phyloP scores from a whole-genome alignment of 1,140 invertebrate genomes.

The Lamellibrachia luymesi region DNA sequence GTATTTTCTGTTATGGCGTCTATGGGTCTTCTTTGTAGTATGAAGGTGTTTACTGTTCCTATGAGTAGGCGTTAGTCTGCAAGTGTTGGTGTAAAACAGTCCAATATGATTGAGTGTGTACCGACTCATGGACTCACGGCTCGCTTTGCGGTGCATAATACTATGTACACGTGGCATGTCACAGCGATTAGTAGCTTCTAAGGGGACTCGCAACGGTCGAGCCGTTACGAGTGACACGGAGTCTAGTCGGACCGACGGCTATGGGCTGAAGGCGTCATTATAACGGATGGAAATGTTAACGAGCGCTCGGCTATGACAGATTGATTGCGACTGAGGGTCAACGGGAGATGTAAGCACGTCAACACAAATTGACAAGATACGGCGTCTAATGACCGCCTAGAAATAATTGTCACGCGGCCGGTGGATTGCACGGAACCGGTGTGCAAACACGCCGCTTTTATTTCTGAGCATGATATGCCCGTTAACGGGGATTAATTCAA shows the following conservation, averaged over 20 bases:
- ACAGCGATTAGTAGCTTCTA: too few relatives aligned
- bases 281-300: background rate
- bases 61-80: too few relatives aligned
- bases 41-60: too few relatives aligned
- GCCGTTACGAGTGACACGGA: background rate
- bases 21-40: too few relatives aligned
- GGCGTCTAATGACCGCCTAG: background rate
- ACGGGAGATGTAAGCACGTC: background rate
- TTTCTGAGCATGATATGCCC: background rate
- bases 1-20: too few relatives aligned
- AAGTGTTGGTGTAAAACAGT: too few relatives aligned
- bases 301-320: background rate
- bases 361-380: background rate
- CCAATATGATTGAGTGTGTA: too few relatives aligned
- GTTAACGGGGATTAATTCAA: too few relatives aligned
- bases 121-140: too few relatives aligned
- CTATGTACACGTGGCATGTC: too few relatives aligned
- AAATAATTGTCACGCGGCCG: background rate
- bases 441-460: background rate
- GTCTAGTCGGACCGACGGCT: background rate
- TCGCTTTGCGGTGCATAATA: too few relatives aligned
- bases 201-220: background rate
- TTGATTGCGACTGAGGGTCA: background rate
- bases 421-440: background rate
- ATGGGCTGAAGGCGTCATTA: background rate